A percentile compares a stretch with the other conserved stretches of the same genome.
Conservation (phyloP, 1,140 invertebrate species). For the Drusus annulatus region DNA sequence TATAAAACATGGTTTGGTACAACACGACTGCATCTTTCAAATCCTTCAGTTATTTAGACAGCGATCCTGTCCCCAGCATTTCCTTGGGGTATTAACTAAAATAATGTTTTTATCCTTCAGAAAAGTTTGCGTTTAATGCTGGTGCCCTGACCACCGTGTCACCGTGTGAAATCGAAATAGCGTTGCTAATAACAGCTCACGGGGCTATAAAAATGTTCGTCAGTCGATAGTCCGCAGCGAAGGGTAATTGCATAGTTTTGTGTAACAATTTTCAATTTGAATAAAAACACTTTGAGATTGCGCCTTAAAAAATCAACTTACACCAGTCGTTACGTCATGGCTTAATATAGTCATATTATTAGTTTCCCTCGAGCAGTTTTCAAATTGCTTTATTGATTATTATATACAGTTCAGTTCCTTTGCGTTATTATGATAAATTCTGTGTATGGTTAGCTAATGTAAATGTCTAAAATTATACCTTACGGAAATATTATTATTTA, state of each 20-base stretch:
- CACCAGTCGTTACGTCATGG: slow-evolving; percentile 1
- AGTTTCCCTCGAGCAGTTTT: neutral
- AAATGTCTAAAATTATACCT: neutral
- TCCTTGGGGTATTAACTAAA: too few species aligned
- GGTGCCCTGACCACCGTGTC: too few species aligned
- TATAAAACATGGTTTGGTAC: too few species aligned
- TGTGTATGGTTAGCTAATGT: neutral
- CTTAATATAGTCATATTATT: slow-evolving; percentile 24
- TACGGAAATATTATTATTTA: neutral
- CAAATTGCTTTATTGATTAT: slow-evolving; percentile 32
- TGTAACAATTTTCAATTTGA: slow-evolving; percentile 42
- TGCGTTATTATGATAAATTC: slow-evolving; percentile 6
- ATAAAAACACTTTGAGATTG: slow-evolving; percentile 12
- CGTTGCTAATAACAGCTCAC: slow-evolving; percentile 36
- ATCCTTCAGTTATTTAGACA: too few species aligned
- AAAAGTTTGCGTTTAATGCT: too few species aligned
- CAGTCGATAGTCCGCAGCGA: slow-evolving; percentile 30
- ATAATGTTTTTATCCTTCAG: too few species aligned
- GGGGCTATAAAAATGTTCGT: slow-evolving; percentile 39
- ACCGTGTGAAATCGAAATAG: slow-evolving; percentile 24
- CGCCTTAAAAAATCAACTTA: neutral
- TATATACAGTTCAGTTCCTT: neutral
- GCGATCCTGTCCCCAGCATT: too few species aligned
- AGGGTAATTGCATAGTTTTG: slow-evolving; percentile 36
- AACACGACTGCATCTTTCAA: too few species aligned